Percentiles rank a stretch among this genome's conserved stretches.
phyloP scores from a whole-genome alignment of 2,888 invertebrate species.

The Ctena decussata region DNA sequence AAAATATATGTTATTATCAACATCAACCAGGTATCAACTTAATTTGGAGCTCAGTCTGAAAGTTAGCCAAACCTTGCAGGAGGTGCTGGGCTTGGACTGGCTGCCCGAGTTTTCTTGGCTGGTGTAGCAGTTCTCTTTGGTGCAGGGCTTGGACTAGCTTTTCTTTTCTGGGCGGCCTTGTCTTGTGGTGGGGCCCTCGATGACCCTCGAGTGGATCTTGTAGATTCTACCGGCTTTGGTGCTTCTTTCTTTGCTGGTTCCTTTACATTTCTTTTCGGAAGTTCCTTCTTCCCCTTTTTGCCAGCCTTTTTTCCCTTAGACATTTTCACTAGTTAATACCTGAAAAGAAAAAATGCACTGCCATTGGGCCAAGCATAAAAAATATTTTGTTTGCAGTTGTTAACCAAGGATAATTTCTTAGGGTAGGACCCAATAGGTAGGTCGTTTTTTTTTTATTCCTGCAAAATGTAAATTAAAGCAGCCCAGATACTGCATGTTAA shows the following conservation, averaged over 20 bases:
- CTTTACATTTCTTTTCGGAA: neutral
- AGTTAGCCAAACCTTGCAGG: conserved; percentile 49
- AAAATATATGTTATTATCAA: too few relatives aligned
- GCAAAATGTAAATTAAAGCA: too few relatives aligned
- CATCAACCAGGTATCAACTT: too few relatives aligned
- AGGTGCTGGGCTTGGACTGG: conserved; percentile 64
- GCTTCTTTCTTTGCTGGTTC: neutral
- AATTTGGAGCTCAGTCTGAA: too few relatives aligned
- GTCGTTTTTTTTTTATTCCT: too few relatives aligned
- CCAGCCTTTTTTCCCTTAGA: neutral
- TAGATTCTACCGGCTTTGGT: neutral
- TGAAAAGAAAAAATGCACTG: too few relatives aligned
- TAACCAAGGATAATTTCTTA: too few relatives aligned
- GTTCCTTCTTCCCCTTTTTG: neutral
- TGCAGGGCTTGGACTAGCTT: conserved; percentile 51
- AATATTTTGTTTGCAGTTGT: too few relatives aligned
- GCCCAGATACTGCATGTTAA: too few relatives aligned
- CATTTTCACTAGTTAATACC: too few relatives aligned
- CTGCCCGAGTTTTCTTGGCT: conserved; percentile 56
- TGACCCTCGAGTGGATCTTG: neutral
- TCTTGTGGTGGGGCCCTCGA: neutral
- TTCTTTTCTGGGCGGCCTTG: conserved; percentile 40
- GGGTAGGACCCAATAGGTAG: too few relatives aligned
- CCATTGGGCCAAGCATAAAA: too few relatives aligned
- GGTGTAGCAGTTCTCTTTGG: conserved; percentile 37